These are phyloP conservation scores for Lutjanus argentimaculatus DNA, from an alignment of 2,797 vertebrate species.

Conservation along the genomic window DNA sequence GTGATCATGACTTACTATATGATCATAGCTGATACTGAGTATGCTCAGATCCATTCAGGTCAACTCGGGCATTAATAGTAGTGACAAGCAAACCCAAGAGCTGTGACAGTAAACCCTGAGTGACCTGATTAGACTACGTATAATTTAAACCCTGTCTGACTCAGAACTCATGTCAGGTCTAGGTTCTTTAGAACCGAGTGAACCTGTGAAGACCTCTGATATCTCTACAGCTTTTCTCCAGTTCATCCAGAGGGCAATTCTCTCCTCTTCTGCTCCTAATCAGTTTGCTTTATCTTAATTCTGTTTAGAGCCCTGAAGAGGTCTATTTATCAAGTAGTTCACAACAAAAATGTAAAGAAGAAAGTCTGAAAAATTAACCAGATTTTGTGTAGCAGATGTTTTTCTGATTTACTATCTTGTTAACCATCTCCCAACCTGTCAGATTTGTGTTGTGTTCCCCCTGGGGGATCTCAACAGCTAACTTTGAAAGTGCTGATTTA, in stretches of 20 bases:
- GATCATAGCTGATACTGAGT: background rate
- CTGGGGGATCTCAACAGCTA: background rate
- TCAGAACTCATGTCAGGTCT: background rate
- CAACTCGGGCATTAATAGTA: background rate
- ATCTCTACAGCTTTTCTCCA: background rate
- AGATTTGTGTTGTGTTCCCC: background rate
- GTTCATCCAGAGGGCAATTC: background rate
- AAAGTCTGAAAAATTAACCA: background rate
- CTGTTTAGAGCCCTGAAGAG: background rate
- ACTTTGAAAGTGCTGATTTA: slow-evolving; percentile 4
- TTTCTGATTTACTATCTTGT: background rate
- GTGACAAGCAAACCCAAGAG: background rate
- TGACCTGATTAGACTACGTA: background rate
- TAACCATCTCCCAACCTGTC: slow-evolving; percentile 10
- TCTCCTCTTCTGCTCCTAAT: background rate
- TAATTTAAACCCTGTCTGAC: background rate
- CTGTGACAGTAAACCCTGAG: background rate
- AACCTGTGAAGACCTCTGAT: background rate
- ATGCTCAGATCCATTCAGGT: background rate
- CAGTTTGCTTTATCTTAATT: background rate
- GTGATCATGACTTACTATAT: background rate
- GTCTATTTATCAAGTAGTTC: background rate
- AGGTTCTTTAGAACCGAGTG: background rate
- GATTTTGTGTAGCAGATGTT: background rate
- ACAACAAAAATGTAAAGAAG: background rate